Evolutionary conservation across 2,113 vertebrate genomes (phyloP), one percentile per base, ranked within the genome.

Genomic region (Labeo rohita): DNA sequence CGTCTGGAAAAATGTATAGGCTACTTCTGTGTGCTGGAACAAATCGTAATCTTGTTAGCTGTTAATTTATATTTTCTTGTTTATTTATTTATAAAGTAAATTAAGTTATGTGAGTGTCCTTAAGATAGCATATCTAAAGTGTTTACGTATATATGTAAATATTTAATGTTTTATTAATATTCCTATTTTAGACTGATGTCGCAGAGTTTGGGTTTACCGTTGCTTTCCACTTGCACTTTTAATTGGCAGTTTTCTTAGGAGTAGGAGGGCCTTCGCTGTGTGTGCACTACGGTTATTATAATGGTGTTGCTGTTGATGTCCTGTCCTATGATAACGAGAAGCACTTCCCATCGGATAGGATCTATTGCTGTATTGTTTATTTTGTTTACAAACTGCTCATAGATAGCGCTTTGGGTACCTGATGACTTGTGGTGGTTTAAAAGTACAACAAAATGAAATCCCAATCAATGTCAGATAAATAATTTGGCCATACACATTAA

Each of bases 271-370:
- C 79, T 88, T 85, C 77, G 39, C 83, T 89, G 84, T 85, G 63
- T 81, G 68, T 82, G 65, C 82, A 80, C 75, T 70, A 79, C 77
- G 68, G 54, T 86, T 56, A 56, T 52, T 82, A 70, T 65, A 84
- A 80, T 86, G 93, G 94, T 92, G 90, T 90, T 87, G 75, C 61
- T 78, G 80, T 90, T 91, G 90, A 90, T 83, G 86, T 94, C 91
- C 93, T 78, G 92, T 91, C 87, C 93, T 83, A 89, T 95, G 89
- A 89, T 90, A 93, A 96, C 95, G 93, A 95, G 93, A 96, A 97
- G 96, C 96, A 96, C 96, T 97, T 97, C 95, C 93, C 93, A 90
- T 95, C 94, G 95, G 94, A 89, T 86, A 91, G 93, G 93, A 92
- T 87, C 84, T 91, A 85, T 86, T 88, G 88, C 90, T 86, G 90